Conservation (phyloP, 2,888 invertebrate species). For the Lasioglossum calceatum region DNA sequence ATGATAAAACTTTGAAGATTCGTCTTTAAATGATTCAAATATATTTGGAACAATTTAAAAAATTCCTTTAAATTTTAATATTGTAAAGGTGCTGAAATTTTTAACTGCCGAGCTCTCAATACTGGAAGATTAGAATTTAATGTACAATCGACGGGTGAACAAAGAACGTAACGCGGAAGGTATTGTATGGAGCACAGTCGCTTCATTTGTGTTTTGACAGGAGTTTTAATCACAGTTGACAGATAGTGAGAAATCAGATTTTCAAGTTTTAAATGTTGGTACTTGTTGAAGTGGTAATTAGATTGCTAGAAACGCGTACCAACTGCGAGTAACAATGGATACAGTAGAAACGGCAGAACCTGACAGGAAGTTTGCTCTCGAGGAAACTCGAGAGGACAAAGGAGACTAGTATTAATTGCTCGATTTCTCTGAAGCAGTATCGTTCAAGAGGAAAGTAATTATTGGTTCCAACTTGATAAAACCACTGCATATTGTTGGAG, state of each 20-base stretch:
- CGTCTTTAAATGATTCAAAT: background rate
- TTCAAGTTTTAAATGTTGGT: slow-evolving; percentile 40
- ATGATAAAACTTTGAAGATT: background rate
- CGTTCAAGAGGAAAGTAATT: slow-evolving; percentile 66
- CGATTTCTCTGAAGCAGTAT: slow-evolving; percentile 67
- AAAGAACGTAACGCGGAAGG: background rate
- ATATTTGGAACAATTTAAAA: background rate
- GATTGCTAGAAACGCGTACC: slow-evolving; percentile 59
- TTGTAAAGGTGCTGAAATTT: too few relatives aligned
- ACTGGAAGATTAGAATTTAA: background rate
- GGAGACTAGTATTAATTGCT: slow-evolving; percentile 71
- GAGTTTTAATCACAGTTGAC: slow-evolving; percentile 12
- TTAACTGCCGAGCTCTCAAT: background rate
- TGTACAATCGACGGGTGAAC: background rate
- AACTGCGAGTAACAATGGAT: slow-evolving; percentile 64
- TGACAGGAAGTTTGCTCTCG: slow-evolving; percentile 66
- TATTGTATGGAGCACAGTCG: background rate
- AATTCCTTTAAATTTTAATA: background rate
- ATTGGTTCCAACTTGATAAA: slow-evolving; percentile 68
- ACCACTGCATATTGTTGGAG: slow-evolving; percentile 51
- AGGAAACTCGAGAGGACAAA: slow-evolving; percentile 68
- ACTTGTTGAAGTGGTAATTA: slow-evolving; percentile 58
- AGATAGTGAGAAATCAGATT: slow-evolving; percentile 38
- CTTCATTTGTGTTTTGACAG: background rate
- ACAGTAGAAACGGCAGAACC: slow-evolving; percentile 52